A percentile compares a stretch with the other conserved stretches of the same genome.
Evolutionary conservation across 2,113 vertebrate genomes (phyloP).

Genomic region (Oreocharis arfaki): DNA sequence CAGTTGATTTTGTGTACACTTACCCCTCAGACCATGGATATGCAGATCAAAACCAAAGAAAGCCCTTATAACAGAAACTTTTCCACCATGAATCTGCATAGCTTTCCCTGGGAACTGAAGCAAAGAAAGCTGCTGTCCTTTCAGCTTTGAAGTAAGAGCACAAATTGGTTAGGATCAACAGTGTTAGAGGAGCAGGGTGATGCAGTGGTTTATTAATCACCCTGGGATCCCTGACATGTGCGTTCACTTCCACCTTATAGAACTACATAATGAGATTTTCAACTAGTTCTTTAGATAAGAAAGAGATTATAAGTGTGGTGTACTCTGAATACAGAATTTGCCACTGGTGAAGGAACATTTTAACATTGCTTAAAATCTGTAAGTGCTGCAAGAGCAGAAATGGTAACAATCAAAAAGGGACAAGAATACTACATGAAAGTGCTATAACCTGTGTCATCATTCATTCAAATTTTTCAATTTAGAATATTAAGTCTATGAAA

Average conservation of each 20-base stretch:
- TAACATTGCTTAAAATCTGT: background rate
- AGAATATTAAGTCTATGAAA: background rate
- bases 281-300: background rate
- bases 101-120: background rate
- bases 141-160: background rate
- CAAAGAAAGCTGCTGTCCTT: background rate
- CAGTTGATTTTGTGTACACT: background rate
- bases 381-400: background rate
- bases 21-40: background rate
- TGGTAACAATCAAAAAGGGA: background rate
- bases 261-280: background rate
- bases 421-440: background rate
- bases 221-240: background rate
- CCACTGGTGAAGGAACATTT: background rate
- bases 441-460: background rate
- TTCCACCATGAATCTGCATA: background rate
- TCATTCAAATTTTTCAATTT: background rate
- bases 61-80: background rate
- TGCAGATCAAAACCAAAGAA: background rate
- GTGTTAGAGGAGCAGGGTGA: background rate
- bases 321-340: background rate
- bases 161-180: background rate
- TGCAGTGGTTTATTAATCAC: background rate
- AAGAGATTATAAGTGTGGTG: background rate
- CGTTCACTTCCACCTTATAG: background rate